These are phyloP conservation scores for Brachyistius frenatus DNA, from an alignment of 2,113 vertebrate species.

Conservation along the genomic window DNA sequence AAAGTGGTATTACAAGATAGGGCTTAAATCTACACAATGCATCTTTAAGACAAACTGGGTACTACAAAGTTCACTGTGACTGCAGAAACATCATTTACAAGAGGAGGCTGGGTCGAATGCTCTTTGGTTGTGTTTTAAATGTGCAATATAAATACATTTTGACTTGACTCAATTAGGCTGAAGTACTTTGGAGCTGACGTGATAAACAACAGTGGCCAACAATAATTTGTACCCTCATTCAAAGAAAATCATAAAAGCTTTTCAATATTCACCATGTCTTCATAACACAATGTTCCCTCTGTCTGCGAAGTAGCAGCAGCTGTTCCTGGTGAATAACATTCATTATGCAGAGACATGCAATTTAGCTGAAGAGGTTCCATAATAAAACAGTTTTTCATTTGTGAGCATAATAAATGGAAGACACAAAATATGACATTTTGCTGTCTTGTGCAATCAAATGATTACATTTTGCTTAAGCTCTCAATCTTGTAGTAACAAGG, in stretches of 20 bases:
- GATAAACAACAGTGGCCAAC: background rate
- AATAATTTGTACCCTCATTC: conserved; percentile 14
- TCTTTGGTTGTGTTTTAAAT: no score
- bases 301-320: conserved; percentile 17
- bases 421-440: background rate
- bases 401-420: conserved; percentile 12
- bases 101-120: no score
- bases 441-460: conserved; percentile 4
- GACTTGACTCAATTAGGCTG: background rate
- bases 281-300: conserved; percentile 33
- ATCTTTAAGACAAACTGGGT: no score
- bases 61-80: background rate
- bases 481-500: background rate
- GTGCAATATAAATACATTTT: no score
- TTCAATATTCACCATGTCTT: conserved; percentile 34
- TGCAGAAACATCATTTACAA: background rate
- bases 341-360: conserved; percentile 1
- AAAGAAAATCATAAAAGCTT: conserved; percentile 18
- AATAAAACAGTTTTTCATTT: conserved; percentile 18
- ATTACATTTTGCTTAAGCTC: background rate
- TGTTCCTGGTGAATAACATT: conserved; percentile 31
- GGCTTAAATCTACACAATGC: no score
- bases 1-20: no score
- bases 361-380: conserved; percentile 21
- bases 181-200: background rate